These are phyloP conservation scores for Oreotrochilus melanogaster DNA, from an alignment of 2,113 vertebrate species.

Conservation along the genomic window DNA sequence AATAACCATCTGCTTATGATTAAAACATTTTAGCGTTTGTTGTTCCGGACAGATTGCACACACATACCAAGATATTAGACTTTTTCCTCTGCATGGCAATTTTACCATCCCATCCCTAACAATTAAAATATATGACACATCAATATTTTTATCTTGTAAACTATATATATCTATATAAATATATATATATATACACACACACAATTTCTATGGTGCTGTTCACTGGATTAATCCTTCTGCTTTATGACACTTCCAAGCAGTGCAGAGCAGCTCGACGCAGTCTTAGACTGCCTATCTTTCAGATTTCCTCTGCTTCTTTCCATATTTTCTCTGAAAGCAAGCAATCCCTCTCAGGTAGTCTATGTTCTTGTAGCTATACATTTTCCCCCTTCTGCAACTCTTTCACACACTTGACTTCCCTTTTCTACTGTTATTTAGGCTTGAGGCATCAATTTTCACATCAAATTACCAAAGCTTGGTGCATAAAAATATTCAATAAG, in stretches of 20 bases:
- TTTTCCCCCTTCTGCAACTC: background rate
- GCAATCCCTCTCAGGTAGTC: background rate
- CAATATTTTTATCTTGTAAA: background rate
- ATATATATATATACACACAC: background rate
- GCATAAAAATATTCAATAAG: constrained; percentile 17
- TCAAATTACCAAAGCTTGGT: constrained; percentile 16
- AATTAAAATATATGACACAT: background rate
- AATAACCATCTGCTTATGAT: constrained; percentile 30
- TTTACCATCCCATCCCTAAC: background rate
- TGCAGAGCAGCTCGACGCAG: background rate
- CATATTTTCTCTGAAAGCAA: background rate
- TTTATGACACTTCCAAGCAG: background rate
- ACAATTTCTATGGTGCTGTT: background rate
- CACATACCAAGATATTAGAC: background rate
- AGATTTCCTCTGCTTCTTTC: background rate
- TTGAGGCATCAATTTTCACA: constrained; percentile 29
- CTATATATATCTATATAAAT: background rate
- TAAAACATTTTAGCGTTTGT: constrained; percentile 11
- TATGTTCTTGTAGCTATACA: background rate
- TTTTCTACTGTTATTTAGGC: constrained; percentile 28
- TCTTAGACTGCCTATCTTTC: background rate
- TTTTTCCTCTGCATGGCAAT: background rate
- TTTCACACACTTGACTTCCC: background rate
- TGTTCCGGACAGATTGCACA: background rate
- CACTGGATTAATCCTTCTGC: background rate